These are phyloP conservation scores for Gnatocerus cornutus DNA, from an alignment of 2,888 invertebrate species.

Conservation along the genomic window DNA sequence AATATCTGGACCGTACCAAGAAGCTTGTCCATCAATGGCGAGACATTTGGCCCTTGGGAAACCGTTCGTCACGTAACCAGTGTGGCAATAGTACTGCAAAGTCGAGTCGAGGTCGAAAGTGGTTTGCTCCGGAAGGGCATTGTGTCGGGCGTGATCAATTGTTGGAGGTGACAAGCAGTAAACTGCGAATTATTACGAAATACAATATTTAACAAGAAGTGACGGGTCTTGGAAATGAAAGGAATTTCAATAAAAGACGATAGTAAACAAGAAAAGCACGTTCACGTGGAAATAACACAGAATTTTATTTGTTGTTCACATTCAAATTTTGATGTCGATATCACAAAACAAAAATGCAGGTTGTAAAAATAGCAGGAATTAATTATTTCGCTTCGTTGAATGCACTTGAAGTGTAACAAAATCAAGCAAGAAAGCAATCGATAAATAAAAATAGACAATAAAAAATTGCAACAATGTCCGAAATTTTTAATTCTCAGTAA, in stretches of 20 bases:
- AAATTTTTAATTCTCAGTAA: too few species aligned
- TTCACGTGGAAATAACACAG: too few species aligned
- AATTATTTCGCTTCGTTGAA: too few species aligned
- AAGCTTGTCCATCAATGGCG: constrained; percentile 89
- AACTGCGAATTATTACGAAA: constrained; percentile 70
- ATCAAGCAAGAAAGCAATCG: too few species aligned
- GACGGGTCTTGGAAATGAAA: not conserved
- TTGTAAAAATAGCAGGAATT: too few species aligned
- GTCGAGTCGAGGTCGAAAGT: constrained; percentile 93
- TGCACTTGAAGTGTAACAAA: too few species aligned
- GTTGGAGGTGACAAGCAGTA: constrained; percentile 91
- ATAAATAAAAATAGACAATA: too few species aligned
- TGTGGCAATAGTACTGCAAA: constrained; percentile 93
- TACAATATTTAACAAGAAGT: constrained; percentile 6
- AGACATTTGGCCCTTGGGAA: constrained; percentile 95
- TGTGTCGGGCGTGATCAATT: constrained; percentile 90
- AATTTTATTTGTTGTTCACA: too few species aligned
- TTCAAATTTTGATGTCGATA: too few species aligned
- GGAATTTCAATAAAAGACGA: not conserved
- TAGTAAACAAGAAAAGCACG: not conserved
- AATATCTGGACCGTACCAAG: constrained; percentile 98
- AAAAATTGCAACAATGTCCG: too few species aligned
- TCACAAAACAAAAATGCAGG: too few species aligned
- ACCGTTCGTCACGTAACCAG: constrained; percentile 95
- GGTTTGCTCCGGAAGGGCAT: constrained; percentile 88